Percentiles rank a stretch among this genome's conserved stretches.
phyloP scores from a whole-genome alignment of 2,888 invertebrate species.

The Ferdinandea cuprea region DNA sequence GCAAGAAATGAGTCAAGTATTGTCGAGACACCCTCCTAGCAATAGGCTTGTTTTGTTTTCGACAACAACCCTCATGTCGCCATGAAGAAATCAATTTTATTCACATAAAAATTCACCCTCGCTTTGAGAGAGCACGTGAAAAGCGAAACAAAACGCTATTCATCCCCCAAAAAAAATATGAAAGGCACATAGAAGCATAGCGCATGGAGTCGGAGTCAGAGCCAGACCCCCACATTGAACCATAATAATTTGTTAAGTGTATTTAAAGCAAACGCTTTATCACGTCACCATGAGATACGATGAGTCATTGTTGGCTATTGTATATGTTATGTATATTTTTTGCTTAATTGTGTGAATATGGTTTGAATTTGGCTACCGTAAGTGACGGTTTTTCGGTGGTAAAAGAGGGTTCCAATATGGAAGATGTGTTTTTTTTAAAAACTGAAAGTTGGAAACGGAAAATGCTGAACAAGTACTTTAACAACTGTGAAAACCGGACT shows the following conservation, averaged over 20 bases:
- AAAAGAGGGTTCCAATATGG: background rate
- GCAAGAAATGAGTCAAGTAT: slow-evolving; percentile 26
- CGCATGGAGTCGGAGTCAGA: background rate
- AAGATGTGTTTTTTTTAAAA: too few relatives aligned
- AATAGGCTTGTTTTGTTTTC: slow-evolving; percentile 32
- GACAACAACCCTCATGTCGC: slow-evolving; percentile 36
- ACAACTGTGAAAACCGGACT: too few relatives aligned
- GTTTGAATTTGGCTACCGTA: background rate
- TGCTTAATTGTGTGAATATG: background rate
- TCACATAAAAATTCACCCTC: slow-evolving; percentile 33
- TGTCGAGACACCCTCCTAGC: slow-evolving; percentile 32
- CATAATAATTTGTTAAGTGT: slow-evolving; percentile 20
- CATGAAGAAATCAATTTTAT: slow-evolving; percentile 38
- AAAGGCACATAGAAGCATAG: background rate
- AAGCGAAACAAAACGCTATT: slow-evolving; percentile 11
- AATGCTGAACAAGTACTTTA: too few relatives aligned
- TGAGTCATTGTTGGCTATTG: slow-evolving; percentile 38
- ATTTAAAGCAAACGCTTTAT: slow-evolving; percentile 28
- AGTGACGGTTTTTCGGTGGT: background rate
- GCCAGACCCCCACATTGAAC: background rate
- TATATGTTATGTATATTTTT: background rate
- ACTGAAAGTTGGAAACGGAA: too few relatives aligned
- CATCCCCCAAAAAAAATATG: slow-evolving; percentile 7
- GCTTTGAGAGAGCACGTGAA: background rate
- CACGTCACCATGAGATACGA: slow-evolving; percentile 17